Evolutionary conservation across 1,140 invertebrate genomes (phyloP).

Genomic region (Palaemon carinicauda): DNA sequence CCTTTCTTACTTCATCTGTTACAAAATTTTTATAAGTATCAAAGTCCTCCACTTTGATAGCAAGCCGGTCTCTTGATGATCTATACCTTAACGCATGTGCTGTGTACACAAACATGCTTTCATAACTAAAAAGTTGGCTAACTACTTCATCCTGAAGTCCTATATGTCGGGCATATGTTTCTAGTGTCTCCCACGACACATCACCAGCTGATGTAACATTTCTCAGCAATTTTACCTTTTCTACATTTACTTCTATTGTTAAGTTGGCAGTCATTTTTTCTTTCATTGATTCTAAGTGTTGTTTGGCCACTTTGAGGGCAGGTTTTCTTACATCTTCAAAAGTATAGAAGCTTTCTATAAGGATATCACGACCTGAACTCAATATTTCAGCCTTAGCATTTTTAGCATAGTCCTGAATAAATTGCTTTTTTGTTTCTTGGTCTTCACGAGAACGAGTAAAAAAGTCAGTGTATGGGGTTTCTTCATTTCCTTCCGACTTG

Average conservation of each 20-base stretch:
- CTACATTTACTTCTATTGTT: neutral
- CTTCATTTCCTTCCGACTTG: neutral
- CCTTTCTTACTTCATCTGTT: neutral
- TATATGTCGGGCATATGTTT: neutral
- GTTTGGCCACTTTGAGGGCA: neutral
- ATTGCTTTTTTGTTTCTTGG: neutral
- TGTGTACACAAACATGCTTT: neutral
- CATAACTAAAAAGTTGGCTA: neutral
- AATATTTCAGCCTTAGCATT: neutral
- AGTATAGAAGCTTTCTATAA: neutral
- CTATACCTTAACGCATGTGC: conserved; percentile 5
- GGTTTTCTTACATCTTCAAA: neutral
- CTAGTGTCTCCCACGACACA: conserved; percentile 14
- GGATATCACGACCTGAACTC: neutral
- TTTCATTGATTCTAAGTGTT: neutral
- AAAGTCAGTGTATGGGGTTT: neutral
- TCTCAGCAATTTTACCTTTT: neutral
- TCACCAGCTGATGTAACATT: conserved; percentile 7
- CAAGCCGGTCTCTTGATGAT: neutral
- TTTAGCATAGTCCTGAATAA: neutral
- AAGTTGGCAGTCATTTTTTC: neutral
- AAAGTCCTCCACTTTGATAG: neutral
- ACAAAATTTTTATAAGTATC: neutral
- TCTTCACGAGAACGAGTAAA: neutral
- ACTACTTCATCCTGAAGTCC: neutral